A percentile compares a stretch with the other conserved stretches of the same genome.
These are phyloP conservation scores for Actinemys pallida DNA, from an alignment of 2,113 vertebrate genomes.

Conservation along the genomic window DNA sequence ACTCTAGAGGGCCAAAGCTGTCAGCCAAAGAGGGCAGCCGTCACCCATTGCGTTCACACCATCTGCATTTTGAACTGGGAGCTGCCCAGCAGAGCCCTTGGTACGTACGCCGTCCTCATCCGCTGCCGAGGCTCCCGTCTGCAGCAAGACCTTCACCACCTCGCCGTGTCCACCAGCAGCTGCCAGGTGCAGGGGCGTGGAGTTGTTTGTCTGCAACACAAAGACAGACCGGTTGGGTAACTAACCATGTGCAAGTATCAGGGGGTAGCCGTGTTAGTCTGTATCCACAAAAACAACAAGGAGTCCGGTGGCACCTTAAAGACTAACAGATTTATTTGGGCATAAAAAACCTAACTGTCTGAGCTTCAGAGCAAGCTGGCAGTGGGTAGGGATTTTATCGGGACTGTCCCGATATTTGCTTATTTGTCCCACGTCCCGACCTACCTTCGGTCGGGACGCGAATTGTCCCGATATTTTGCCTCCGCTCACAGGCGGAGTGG, in stretches of 20 bases:
- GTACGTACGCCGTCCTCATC: conserved; percentile 61
- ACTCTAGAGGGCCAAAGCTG: not conserved
- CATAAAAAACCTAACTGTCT: no score
- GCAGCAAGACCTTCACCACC: conserved; percentile 69
- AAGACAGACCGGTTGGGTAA: not conserved
- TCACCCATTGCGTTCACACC: not conserved
- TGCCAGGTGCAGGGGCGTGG: conserved; percentile 69
- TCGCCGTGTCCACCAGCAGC: conserved; percentile 71
- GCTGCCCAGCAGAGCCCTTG: not conserved
- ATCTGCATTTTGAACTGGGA: not conserved
- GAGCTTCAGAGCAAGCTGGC: not conserved
- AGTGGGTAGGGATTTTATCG: no score
- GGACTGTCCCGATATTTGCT: no score
- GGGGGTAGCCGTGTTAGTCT: no score
- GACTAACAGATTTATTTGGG: no score
- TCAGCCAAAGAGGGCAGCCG: not conserved
- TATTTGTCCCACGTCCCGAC: no score
- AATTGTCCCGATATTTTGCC: no score
- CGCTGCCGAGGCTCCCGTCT: conserved; percentile 64
- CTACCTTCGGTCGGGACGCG: no score
- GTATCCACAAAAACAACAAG: no score
- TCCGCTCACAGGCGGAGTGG: no score
- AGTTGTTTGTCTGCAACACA: conserved; percentile 59
- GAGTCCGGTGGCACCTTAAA: no score
- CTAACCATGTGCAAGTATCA: not conserved